Evolutionary conservation across 2,888 invertebrate genomes (phyloP).

Genomic region (Epistrophe eligans): DNA sequence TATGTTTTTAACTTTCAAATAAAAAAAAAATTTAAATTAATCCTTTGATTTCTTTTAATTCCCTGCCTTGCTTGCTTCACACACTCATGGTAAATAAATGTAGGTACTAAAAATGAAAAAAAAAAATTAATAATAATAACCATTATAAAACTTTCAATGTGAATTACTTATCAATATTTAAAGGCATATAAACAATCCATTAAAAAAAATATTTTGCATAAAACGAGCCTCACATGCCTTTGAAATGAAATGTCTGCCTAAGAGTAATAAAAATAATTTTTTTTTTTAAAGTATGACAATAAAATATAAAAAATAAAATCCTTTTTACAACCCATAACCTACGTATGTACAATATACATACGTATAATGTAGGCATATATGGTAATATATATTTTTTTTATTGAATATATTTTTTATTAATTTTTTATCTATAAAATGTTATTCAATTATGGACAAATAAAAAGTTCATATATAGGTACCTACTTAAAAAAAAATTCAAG

Average conservation of each 20-base stretch:
- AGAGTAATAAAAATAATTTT: not conserved
- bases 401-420: conserved; percentile 49
- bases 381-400: conserved; percentile 36
- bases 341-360: no score
- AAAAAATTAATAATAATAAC: not conserved
- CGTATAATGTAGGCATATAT: conserved; percentile 45
- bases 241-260: not conserved
- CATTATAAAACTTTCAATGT: not conserved
- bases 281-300: not conserved
- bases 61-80: no score
- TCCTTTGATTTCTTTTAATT: no score
- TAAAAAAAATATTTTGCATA: not conserved
- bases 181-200: conserved; percentile 1
- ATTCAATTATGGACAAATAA: not conserved
- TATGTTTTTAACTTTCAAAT: no score
- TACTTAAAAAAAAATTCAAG: not conserved
- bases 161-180: conserved; percentile 10
- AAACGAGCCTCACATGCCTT: not conserved
- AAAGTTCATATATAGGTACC: not conserved
- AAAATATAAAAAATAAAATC: conserved; percentile 34
- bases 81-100: not conserved
- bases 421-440: conserved; percentile 47
- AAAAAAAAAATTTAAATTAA: no score
- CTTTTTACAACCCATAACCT: conserved; percentile 36
- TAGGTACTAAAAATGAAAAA: not conserved